Evolutionary conservation across 2,797 vertebrate species (phyloP).

Genomic region (Fringilla coelebs): DNA sequence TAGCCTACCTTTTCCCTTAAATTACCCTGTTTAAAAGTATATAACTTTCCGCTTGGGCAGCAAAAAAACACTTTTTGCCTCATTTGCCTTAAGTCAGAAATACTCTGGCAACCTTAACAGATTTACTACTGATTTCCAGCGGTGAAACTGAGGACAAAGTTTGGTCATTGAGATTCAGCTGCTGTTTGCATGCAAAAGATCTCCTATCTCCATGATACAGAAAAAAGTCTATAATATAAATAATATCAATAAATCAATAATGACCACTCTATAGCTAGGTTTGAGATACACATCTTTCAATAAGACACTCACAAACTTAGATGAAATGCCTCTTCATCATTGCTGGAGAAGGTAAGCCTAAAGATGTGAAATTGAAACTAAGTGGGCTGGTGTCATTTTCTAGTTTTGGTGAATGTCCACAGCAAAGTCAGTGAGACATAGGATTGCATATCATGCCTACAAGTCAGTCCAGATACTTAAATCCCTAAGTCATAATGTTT

Average conservation of each 20-base stretch:
- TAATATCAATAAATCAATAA: background rate
- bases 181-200: background rate
- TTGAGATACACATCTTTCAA: background rate
- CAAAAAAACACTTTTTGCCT: background rate
- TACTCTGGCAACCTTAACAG: background rate
- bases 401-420: background rate
- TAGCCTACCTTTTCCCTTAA: background rate
- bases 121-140: background rate
- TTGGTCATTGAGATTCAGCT: background rate
- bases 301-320: background rate
- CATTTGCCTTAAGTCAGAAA: background rate
- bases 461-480: background rate
- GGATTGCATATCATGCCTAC: background rate
- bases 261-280: background rate
- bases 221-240: background rate
- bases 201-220: background rate
- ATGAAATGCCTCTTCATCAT: background rate
- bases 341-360: background rate
- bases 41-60: background rate
- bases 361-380: background rate
- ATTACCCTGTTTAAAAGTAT: background rate
- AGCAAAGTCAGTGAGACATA: background rate
- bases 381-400: background rate
- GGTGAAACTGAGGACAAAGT: background rate
- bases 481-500: background rate